A percentile compares a stretch with the other conserved stretches of the same genome.
Conservation (phyloP, 2,113 vertebrate species). For the Chaenocephalus aceratus region DNA sequence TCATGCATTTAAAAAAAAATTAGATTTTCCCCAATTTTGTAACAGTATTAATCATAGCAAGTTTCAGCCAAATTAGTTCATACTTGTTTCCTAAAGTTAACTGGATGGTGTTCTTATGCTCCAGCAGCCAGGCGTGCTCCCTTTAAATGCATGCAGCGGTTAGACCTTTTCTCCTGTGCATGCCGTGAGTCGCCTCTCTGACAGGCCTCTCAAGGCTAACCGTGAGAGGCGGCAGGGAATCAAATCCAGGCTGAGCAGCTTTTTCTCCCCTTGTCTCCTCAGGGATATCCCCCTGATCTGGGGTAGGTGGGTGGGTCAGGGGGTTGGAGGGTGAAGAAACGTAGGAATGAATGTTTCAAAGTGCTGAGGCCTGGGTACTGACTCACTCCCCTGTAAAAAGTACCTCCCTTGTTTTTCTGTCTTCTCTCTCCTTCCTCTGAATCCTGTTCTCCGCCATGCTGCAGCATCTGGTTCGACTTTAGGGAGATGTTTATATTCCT, state of each 20-base stretch:
- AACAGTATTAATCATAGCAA: constrained; percentile 32
- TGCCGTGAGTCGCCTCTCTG: constrained; percentile 45
- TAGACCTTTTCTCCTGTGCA: constrained; percentile 51
- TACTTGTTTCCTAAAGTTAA: constrained; percentile 9
- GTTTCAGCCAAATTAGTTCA: constrained; percentile 43
- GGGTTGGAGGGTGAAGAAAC: constrained; percentile 52
- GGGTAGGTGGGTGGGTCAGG: constrained; percentile 38
- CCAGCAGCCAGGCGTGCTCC: constrained; percentile 15
- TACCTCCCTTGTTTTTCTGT: constrained; percentile 79
- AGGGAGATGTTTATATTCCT: constrained; percentile 81
- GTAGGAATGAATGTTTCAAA: constrained; percentile 45
- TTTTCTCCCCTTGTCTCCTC: constrained; percentile 48
- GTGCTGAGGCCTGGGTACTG: constrained; percentile 59
- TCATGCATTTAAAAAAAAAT: constrained; percentile 18
- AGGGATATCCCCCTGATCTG: constrained; percentile 49
- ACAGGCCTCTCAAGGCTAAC: constrained; percentile 47
- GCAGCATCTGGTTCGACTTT: constrained; percentile 83
- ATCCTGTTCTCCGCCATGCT: constrained; percentile 61
- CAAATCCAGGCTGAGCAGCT: constrained; percentile 59
- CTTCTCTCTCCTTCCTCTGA: constrained; percentile 44
- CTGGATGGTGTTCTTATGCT: constrained; percentile 18
- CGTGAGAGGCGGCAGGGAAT: constrained; percentile 44
- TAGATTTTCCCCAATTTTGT: constrained; percentile 45
- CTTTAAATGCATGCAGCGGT: constrained; percentile 11
- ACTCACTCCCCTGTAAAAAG: constrained; percentile 80